Evolutionary conservation across 1,140 invertebrate species (phyloP), one percentile per base, ranked within the genome.

Genomic region (Listronotus bonariensis): DNA sequence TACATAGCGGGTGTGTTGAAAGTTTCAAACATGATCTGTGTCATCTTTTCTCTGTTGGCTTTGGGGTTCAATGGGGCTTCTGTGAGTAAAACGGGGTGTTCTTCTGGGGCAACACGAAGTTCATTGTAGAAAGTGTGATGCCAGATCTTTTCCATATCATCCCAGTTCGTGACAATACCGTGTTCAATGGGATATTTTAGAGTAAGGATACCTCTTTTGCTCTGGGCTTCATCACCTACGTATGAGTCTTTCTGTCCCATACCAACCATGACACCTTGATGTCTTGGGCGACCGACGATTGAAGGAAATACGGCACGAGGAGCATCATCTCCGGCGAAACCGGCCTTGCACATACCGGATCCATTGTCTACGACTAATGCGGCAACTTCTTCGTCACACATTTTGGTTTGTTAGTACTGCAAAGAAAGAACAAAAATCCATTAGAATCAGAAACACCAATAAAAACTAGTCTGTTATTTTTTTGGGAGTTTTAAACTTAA

Each of bases 321-420:
- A 41, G 95, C 94, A 78, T 97, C 95, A 79, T 97, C 95, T 69
- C 95, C 95, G 71, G 95, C 95, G 81, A 97, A 97, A 77, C 95
- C 95, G 80, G 95, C 95, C 82, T 96, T 96, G 88, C 92, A 95
- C 93, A 96, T 96, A 80, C 93, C 94, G 83, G 92, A 96, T 70
- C 93, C 93, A 87, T 94, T 94, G 83, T 95, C 92, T 56, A 95
- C 89, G 70, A 94, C 92, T 70, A 94, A 81, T 75, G 92, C 90
- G 74, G 89, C 89, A 82, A 93, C 89, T 80, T 93, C 91, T 81
- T 93, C 92, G 85, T 92, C 90, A 86, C 90, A 92, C 92, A 93
- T 93, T 90, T 79, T 84, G 89, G 76, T 73, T 71, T 73, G 74
- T 80, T 77, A 68, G 67, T 65, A 79, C 82, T 84, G 76, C 26